Evolutionary conservation across 2,888 invertebrate genomes (phyloP).

Genomic region (Ichneumoninae sp.): DNA sequence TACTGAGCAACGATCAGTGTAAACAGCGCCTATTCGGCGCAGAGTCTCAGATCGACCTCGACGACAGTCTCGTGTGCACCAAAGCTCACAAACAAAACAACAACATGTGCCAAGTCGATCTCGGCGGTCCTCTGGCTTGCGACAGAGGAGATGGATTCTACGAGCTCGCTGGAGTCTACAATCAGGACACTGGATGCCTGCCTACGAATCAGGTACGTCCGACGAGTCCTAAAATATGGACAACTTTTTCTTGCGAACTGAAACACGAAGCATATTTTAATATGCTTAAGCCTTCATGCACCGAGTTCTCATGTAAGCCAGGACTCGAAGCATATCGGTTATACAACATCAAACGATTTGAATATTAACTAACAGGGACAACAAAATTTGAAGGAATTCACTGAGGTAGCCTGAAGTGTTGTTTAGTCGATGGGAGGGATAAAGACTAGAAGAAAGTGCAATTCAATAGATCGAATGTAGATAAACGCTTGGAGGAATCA

Average conservation of each 20-base stretch:
- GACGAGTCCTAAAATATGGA: not conserved
- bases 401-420: not conserved
- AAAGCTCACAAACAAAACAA: conserved; percentile 87
- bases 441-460: not conserved
- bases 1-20: conserved; percentile 88
- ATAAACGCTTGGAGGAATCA: not conserved
- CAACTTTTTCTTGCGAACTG: not conserved
- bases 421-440: not conserved
- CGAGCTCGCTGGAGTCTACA: conserved; percentile 90
- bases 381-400: not conserved
- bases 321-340: not conserved
- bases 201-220: conserved; percentile 81
- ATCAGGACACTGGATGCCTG: conserved; percentile 90
- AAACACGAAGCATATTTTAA: not conserved
- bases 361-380: not conserved
- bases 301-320: not conserved
- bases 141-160: conserved; percentile 89
- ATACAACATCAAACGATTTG: not conserved
- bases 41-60: conserved; percentile 86
- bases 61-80: conserved; percentile 90
- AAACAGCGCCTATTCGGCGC: conserved; percentile 86
- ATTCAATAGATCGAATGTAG: not conserved
- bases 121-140: conserved; percentile 93
- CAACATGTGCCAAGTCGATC: conserved; percentile 93
- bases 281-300: not conserved